Percentiles rank a stretch among this genome's conserved stretches.
Evolutionary conservation across 2,888 invertebrate genomes (phyloP).

Genomic region (Monoplex corrugatus): DNA sequence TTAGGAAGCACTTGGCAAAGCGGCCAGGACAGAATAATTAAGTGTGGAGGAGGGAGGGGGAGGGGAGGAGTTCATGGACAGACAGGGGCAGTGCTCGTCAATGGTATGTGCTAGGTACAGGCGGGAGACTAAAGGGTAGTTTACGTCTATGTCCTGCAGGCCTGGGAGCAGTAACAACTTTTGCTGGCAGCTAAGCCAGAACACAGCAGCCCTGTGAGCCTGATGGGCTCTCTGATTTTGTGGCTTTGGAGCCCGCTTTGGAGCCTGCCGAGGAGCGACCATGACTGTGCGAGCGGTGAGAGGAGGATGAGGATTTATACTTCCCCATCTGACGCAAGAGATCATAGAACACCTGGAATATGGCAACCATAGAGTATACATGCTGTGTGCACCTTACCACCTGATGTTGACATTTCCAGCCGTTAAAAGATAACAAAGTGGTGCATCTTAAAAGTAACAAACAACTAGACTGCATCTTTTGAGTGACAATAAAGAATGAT

Average conservation of each 20-base stretch:
- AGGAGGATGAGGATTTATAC: constrained; percentile 59
- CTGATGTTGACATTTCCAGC: no score
- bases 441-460: no score
- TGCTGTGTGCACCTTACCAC: no score
- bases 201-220: constrained; percentile 45
- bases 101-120: background rate
- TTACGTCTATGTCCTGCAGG: constrained; percentile 11
- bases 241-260: constrained; percentile 46
- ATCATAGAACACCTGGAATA: constrained; percentile 74
- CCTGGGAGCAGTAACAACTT: background rate
- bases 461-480: no score
- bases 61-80: background rate
- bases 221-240: constrained; percentile 41
- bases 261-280: constrained; percentile 42
- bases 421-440: no score
- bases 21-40: background rate
- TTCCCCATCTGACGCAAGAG: constrained; percentile 70
- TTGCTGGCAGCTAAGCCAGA: background rate
- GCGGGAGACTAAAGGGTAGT: background rate
- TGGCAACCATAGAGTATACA: background rate
- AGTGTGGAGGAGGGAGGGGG: background rate
- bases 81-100: background rate
- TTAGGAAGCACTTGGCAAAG: background rate
- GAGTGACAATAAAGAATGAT: no score
- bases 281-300: constrained; percentile 5